phyloP scores from a whole-genome alignment of 30 jellyfish, hydroid and myxozoan genomes.

The Catostylus mosaicus region DNA sequence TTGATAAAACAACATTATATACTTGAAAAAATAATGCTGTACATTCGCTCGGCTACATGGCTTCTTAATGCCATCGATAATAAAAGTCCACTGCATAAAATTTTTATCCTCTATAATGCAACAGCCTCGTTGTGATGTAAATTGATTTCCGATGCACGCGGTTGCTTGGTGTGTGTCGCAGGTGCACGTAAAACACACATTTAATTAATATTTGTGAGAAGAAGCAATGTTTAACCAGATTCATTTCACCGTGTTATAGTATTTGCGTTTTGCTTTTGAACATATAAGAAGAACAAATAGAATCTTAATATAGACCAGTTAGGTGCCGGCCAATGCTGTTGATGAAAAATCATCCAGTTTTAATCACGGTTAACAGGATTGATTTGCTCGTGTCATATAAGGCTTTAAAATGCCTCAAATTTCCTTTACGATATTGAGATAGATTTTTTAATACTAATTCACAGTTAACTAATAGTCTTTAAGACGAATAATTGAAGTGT shows the following conservation, averaged over 20 bases:
- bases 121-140: not conserved
- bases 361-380: not conserved
- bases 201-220: conserved; percentile 60
- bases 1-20: no score
- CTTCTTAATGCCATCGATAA: no score
- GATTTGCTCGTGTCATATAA: conserved; percentile 1
- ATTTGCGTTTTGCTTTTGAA: conserved; percentile 30
- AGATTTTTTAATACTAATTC: not conserved
- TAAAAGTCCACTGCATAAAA: no score
- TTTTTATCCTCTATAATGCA: not conserved
- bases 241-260: conserved; percentile 28
- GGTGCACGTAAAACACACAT: conserved; percentile 66
- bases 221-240: conserved; percentile 48
- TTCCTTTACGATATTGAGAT: not conserved
- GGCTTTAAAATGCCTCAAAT: not conserved
- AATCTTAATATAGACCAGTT: conserved; percentile 12
- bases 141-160: conserved; percentile 1
- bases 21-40: no score
- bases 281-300: conserved; percentile 22
- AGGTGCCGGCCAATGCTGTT: conserved; percentile 34
- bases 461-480: not conserved
- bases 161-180: conserved; percentile 43
- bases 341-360: not conserved
- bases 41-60: no score
- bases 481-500: not conserved